phyloP scores from a whole-genome alignment of 2,888 invertebrate species.

The Hololepta plana region DNA sequence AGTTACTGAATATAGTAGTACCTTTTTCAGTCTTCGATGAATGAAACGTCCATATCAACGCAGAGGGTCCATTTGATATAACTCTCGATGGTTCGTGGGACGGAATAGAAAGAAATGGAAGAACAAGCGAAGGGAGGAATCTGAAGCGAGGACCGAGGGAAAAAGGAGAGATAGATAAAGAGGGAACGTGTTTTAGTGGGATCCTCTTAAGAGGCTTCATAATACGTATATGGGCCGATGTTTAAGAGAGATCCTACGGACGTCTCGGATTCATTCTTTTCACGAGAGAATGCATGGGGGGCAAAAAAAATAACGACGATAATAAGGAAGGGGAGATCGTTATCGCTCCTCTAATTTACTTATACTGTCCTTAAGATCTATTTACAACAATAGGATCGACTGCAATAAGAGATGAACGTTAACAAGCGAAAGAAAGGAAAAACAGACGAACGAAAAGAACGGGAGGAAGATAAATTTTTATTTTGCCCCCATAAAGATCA shows the following conservation, averaged over 20 bases:
- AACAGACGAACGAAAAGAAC: too few species aligned
- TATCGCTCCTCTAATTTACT: constrained; percentile 69
- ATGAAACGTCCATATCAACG: constrained; percentile 22
- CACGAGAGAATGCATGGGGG: constrained; percentile 6
- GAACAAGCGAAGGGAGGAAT: constrained; percentile 1
- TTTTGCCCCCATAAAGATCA: too few species aligned
- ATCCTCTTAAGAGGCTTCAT: constrained; percentile 21
- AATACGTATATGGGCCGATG: constrained; percentile 15
- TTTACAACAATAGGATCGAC: constrained; percentile 36
- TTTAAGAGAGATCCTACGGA: constrained; percentile 18
- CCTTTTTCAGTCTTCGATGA: too few species aligned
- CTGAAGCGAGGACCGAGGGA: constrained; percentile 3
- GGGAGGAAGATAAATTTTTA: too few species aligned
- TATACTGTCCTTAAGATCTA: constrained; percentile 58
- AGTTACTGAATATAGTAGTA: too few species aligned
- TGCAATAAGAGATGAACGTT: constrained; percentile 17
- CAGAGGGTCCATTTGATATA: too few species aligned
- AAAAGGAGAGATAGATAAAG: too few species aligned
- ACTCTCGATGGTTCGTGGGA: too few species aligned
- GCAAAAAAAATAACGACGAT: constrained; percentile 13
- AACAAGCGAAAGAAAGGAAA: too few species aligned
- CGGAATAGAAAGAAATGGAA: constrained; percentile 4
- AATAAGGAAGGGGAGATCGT: constrained; percentile 43
- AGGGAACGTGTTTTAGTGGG: too few species aligned
- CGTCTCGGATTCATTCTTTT: constrained; percentile 22